Evolutionary conservation across 64 coral and sea anemone species (phyloP).

Genomic region (Astreopora myriophthalma): DNA sequence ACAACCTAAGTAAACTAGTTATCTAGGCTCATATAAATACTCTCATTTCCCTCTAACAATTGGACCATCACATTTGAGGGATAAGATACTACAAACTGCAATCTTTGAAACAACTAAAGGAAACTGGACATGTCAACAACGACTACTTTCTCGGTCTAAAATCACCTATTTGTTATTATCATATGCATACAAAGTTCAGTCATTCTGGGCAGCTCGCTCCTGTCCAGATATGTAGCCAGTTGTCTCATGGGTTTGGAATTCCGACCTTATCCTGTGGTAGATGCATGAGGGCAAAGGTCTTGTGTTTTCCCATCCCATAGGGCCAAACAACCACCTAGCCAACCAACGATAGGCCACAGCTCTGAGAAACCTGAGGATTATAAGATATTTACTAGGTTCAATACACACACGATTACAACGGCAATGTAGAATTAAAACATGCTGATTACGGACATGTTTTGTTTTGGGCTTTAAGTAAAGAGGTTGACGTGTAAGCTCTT

Average conservation of each 20-base stretch:
- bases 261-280: background rate
- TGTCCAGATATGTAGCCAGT: conserved; percentile 11
- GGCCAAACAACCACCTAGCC: conserved; percentile 14
- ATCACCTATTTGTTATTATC: too few species aligned
- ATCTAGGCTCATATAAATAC: background rate
- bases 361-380: conserved; percentile 22
- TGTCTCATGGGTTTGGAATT: background rate
- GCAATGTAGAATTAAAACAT: background rate
- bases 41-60: background rate
- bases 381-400: too few species aligned
- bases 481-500: background rate
- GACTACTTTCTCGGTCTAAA: too few species aligned
- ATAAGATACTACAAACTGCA: too few species aligned
- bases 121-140: background rate
- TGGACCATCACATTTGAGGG: too few species aligned
- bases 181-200: background rate
- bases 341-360: conserved; percentile 20
- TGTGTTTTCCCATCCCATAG: conserved; percentile 20
- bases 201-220: background rate
- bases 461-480: background rate
- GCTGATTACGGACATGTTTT: background rate
- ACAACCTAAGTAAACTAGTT: background rate
- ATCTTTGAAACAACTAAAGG: too few species aligned
- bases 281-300: conserved; percentile 11
- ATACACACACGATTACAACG: too few species aligned